These are phyloP conservation scores for Stenodema calcarata DNA, from an alignment of 2,888 invertebrate genomes.

Conservation along the genomic window DNA sequence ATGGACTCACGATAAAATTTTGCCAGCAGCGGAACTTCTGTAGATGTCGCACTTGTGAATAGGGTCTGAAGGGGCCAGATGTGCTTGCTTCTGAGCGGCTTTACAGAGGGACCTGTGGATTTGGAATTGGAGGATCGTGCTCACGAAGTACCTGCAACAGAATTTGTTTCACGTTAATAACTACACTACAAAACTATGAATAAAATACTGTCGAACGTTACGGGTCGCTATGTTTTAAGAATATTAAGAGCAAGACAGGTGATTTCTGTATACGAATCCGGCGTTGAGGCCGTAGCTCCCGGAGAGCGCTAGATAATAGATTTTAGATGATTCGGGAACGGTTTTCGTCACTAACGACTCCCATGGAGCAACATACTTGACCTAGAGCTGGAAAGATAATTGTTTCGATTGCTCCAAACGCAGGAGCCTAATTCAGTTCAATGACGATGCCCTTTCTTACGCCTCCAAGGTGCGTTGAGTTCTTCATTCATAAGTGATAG, in stretches of 20 bases:
- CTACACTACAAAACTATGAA: too few species aligned
- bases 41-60: conserved; percentile 93
- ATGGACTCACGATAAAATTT: conserved; percentile 78
- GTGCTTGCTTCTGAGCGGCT: conserved; percentile 81
- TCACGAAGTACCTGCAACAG: conserved; percentile 84
- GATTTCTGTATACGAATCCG: neutral
- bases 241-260: too few species aligned
- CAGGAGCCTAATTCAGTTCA: neutral
- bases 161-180: too few species aligned
- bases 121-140: conserved; percentile 91
- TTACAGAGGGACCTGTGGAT: conserved; percentile 85
- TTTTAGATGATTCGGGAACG: neutral
- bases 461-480: neutral
- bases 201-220: too few species aligned
- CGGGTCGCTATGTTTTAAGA: too few species aligned
- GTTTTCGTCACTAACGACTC: neutral
- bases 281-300: neutral
- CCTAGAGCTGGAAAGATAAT: neutral
- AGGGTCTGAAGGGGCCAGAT: conserved; percentile 72
- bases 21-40: conserved; percentile 85
- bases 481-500: neutral
- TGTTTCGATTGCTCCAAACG: neutral
- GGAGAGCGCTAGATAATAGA: neutral
- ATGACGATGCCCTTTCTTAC: neutral
- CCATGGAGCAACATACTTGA: neutral